These are phyloP conservation scores for Drosophila neoperkinsi DNA, from an alignment of 2,888 invertebrate genomes.

Conservation along the genomic window DNA sequence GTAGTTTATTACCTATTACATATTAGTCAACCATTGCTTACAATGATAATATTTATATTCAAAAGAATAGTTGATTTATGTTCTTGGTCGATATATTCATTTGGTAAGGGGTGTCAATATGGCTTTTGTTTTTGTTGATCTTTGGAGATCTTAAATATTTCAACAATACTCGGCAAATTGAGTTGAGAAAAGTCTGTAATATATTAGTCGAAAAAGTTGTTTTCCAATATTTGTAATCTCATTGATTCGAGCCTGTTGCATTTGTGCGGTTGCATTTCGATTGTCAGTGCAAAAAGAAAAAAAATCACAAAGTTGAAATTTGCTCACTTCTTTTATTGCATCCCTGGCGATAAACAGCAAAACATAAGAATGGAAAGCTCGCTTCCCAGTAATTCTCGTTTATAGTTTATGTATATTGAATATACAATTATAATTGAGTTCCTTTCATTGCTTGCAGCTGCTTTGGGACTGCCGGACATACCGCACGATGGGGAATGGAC, in stretches of 20 bases:
- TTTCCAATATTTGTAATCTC: constrained; percentile 1
- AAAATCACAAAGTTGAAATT: neutral
- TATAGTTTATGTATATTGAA: neutral
- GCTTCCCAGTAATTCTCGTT: constrained; percentile 7
- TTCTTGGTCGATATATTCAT: neutral
- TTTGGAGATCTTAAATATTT: neutral
- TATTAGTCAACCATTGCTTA: neutral
- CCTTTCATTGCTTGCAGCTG: constrained; percentile 62
- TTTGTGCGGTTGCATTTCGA: constrained; percentile 15
- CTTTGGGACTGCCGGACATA: constrained; percentile 84
- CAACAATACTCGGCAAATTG: neutral
- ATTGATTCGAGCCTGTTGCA: constrained; percentile 4
- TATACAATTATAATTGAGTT: neutral
- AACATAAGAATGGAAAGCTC: constrained; percentile 10
- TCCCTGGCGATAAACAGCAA: constrained; percentile 18
- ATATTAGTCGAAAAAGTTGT: constrained; percentile 6
- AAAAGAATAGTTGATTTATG: neutral
- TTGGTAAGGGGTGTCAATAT: neutral
- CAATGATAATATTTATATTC: neutral
- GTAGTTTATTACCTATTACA: neutral
- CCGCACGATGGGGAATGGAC: constrained; percentile 88
- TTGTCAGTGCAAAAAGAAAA: constrained; percentile 4
- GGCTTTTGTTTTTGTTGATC: neutral
- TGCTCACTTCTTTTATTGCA: neutral
- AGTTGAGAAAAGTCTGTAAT: constrained; percentile 1